phyloP scores from a whole-genome alignment of 2,797 vertebrate species.

The Lates japonicus region DNA sequence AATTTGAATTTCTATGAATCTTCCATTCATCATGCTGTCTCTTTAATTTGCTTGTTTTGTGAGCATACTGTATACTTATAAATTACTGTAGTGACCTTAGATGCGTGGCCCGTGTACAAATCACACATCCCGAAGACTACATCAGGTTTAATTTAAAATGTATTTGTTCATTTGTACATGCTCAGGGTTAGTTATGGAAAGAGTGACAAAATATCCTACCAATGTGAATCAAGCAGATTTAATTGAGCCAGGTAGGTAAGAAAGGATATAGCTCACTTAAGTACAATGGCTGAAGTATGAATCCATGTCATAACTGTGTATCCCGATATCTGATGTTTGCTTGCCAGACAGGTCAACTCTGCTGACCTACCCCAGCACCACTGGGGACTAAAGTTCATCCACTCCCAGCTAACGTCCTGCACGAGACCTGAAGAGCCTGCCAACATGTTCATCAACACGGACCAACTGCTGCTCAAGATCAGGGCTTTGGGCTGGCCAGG shows the following conservation, averaged over 20 bases:
- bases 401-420: slow-evolving; percentile 96
- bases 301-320: background rate
- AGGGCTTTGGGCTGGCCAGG: slow-evolving; percentile 95
- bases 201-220: too few species aligned
- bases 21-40: background rate
- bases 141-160: background rate
- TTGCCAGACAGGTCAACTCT: slow-evolving; percentile 90
- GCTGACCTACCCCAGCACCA: slow-evolving; percentile 98
- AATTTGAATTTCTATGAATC: too few species aligned
- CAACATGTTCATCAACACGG: slow-evolving; percentile 96
- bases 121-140: background rate
- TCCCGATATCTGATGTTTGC: slow-evolving; percentile 56
- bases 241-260: background rate
- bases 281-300: background rate
- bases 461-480: slow-evolving; percentile 96
- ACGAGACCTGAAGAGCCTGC: slow-evolving; percentile 97
- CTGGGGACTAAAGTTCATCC: slow-evolving; percentile 97
- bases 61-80: background rate
- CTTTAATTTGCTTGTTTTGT: background rate
- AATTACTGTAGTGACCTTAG: background rate
- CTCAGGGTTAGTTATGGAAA: background rate
- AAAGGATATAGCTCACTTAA: background rate
- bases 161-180: background rate
- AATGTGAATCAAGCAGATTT: background rate
- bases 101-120: background rate